A percentile compares a stretch with the other conserved stretches of the same genome.
phyloP scores from a whole-genome alignment of 2,113 vertebrate genomes.

The Delphinapterus leucas region DNA sequence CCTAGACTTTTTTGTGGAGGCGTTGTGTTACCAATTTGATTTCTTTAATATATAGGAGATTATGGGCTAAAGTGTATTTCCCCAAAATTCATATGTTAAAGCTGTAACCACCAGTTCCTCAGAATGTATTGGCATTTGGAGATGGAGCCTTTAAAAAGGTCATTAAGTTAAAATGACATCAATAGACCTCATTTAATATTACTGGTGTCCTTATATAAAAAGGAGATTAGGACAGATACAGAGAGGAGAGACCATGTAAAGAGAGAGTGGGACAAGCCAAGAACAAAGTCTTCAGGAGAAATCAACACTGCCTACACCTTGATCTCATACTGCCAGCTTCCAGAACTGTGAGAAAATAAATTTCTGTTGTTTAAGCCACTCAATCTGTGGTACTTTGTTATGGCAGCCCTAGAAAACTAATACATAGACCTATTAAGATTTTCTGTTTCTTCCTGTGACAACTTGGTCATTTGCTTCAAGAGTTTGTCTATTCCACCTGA shows the following conservation, averaged over 20 bases:
- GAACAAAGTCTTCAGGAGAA: neutral
- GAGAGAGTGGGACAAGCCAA: neutral
- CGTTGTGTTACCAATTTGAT: neutral
- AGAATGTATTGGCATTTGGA: neutral
- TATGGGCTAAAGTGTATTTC: neutral
- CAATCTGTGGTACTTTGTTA: neutral
- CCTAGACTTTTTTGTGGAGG: neutral
- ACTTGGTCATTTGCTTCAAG: neutral
- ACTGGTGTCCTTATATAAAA: neutral
- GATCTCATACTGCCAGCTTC: neutral
- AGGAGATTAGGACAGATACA: neutral
- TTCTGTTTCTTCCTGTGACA: neutral
- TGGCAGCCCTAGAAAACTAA: neutral
- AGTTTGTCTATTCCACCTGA: neutral
- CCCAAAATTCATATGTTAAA: neutral
- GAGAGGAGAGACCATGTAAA: neutral
- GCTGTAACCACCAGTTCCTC: neutral
- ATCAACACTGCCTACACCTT: neutral
- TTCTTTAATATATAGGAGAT: neutral
- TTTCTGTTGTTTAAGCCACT: neutral
- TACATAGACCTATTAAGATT: neutral
- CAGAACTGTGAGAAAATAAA: neutral
- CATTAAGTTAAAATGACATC: neutral
- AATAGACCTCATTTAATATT: neutral
- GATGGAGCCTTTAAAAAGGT: neutral